Percentiles rank a stretch among this genome's conserved stretches.
Evolutionary conservation across 2,888 invertebrate species (phyloP).

Genomic region (Lepidocyrtinus sp.): DNA sequence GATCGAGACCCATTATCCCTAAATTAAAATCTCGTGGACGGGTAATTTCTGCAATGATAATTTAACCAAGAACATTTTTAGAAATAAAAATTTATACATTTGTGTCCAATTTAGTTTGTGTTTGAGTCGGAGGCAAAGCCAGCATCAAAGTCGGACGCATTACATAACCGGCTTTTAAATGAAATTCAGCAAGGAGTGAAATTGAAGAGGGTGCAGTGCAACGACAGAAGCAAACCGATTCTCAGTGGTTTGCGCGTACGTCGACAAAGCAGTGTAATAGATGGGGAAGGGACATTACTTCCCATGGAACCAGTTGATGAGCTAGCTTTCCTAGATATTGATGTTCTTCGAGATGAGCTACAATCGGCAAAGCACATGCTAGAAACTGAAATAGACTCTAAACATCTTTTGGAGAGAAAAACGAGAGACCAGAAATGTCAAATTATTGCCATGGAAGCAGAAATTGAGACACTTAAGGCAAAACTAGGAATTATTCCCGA

Average conservation of each 20-base stretch:
- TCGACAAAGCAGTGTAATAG: constrained; percentile 75
- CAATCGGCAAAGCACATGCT: constrained; percentile 93
- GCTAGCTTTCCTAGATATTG: constrained; percentile 88
- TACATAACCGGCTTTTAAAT: constrained; percentile 66
- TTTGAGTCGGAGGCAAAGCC: constrained; percentile 69
- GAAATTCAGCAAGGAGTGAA: constrained; percentile 82
- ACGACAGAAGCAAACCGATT: constrained; percentile 89
- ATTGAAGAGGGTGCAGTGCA: constrained; percentile 83
- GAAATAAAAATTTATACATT: neutral
- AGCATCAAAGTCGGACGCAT: constrained; percentile 68
- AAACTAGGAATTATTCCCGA: constrained; percentile 67
- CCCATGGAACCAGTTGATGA: constrained; percentile 72
- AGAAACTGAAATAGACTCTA: constrained; percentile 87
- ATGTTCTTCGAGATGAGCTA: constrained; percentile 89
- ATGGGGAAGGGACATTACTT: constrained; percentile 74
- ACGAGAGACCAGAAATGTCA: constrained; percentile 81
- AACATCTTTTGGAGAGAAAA: constrained; percentile 87
- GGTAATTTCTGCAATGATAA: constrained; percentile 45
- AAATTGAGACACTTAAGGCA: constrained; percentile 65
- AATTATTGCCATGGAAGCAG: constrained; percentile 68
- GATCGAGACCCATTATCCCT: constrained; percentile 77
- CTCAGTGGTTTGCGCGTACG: constrained; percentile 73
- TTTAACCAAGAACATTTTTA: neutral
- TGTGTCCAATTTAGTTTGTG: constrained; percentile 67
- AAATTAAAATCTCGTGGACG: constrained; percentile 71